Evolutionary conservation across 2,888 invertebrate genomes (phyloP).

Genomic region (Drosophila monieri): DNA sequence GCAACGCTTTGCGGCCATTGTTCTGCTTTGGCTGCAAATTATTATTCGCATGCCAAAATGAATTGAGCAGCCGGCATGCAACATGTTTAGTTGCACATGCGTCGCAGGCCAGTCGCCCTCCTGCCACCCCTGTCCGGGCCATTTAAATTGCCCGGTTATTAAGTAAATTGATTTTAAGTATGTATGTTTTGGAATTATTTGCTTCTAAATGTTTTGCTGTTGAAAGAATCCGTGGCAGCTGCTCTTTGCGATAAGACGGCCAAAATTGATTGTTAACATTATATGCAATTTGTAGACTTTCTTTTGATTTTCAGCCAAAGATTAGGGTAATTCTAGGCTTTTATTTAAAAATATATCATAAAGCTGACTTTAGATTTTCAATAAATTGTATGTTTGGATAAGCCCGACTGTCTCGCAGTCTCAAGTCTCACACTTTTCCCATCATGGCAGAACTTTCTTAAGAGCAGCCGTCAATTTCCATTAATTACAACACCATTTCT

Average conservation of each 20-base stretch:
- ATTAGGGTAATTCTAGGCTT: slow-evolving; percentile 14
- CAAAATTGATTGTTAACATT: slow-evolving; percentile 72
- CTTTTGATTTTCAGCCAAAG: slow-evolving; percentile 46
- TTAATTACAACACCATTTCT: slow-evolving; percentile 5
- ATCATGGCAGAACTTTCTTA: neutral
- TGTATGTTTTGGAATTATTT: slow-evolving; percentile 82
- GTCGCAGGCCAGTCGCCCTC: slow-evolving; percentile 17
- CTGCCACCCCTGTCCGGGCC: slow-evolving; percentile 18
- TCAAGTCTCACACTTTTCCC: neutral
- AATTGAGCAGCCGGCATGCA: slow-evolving; percentile 71
- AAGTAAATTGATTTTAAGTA: slow-evolving; percentile 84
- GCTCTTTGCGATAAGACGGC: slow-evolving; percentile 39
- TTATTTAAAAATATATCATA: neutral
- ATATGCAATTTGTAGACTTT: slow-evolving; percentile 55
- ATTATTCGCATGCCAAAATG: slow-evolving; percentile 80
- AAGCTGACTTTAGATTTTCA: no score
- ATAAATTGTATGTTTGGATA: no score
- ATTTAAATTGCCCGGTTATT: slow-evolving; percentile 83
- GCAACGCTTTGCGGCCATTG: slow-evolving; percentile 68
- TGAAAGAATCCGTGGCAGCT: slow-evolving; percentile 35
- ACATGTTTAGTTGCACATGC: slow-evolving; percentile 76
- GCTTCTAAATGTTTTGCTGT: slow-evolving; percentile 75
- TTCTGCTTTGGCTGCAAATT: slow-evolving; percentile 74
- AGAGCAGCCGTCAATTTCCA: slow-evolving; percentile 1
- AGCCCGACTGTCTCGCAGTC: no score